A percentile compares a stretch with the other conserved stretches of the same genome.
Conservation (phyloP, 1,140 invertebrate species). For the Rhagoletis zephyria region DNA sequence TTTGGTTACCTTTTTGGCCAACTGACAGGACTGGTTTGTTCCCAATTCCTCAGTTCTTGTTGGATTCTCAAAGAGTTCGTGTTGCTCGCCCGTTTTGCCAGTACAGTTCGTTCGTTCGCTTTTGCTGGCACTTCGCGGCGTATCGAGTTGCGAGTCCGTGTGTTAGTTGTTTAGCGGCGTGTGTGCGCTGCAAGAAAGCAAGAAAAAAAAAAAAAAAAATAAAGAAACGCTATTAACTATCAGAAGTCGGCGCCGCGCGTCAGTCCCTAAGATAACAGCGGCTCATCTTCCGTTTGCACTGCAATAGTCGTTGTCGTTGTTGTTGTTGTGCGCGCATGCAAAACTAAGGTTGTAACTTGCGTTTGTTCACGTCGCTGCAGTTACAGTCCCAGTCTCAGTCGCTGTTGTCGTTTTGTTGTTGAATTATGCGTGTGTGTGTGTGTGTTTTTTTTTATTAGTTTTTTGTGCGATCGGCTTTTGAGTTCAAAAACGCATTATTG, state of each 20-base stretch:
- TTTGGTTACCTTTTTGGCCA: conserved; percentile 57
- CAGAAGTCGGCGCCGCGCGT: neutral
- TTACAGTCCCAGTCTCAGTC: neutral
- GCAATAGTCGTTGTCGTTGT: neutral
- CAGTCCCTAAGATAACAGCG: neutral
- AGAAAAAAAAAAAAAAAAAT: too few species aligned
- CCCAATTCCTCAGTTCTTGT: conserved; percentile 71
- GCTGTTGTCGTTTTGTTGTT: neutral
- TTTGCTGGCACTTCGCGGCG: conserved; percentile 22
- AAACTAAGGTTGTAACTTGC: neutral
- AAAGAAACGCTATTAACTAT: neutral
- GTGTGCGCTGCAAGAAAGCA: conserved; percentile 9
- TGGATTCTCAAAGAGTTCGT: conserved; percentile 68
- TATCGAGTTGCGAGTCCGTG: conserved; percentile 1
- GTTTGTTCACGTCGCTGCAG: neutral
- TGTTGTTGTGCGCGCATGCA: neutral
- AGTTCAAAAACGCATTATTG: conserved; percentile 15
- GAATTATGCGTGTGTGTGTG: neutral
- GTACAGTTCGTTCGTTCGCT: neutral
- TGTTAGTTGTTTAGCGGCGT: conserved; percentile 29
- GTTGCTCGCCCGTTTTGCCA: conserved; percentile 53
- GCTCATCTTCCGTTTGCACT: conserved; percentile 21
- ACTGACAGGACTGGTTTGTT: conserved; percentile 68
- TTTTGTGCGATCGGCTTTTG: neutral
- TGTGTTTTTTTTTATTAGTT: neutral